Evolutionary conservation across 2,113 vertebrate species (phyloP), one percentile per base, ranked within the genome.

Genomic region (Vombatus ursinus): DNA sequence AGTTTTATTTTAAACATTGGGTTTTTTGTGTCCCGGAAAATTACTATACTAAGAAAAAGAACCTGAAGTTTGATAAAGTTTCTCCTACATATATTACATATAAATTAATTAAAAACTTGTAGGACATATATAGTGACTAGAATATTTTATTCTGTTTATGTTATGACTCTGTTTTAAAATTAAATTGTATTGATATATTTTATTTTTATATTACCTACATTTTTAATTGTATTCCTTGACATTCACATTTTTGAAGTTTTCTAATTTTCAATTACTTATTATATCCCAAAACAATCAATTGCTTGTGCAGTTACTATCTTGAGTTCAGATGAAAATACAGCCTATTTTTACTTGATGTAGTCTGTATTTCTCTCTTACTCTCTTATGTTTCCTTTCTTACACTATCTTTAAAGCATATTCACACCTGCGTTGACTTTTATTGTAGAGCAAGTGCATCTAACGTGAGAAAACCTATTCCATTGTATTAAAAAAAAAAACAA

Each of bases 191-290:
- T n/a, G 5, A 16, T 77, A n/a, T 16, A 37, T n/a, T 77, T n/a
- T 19, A 77, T 77, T n/a, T 16, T 16, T 7, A 26, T 8, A 68
- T 68, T 0, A 49, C 48, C 48, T 49, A 49, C 48, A 49, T 49
- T 49, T 49, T 49, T 49, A 49, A 49, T 49, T 49, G 48, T 49
- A 49, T 49, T 49, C 48, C 48, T 49, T 49, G 48, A 49, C 5
- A 49, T 49, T 49, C 48, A 49, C 48, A 5, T 49, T 49, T 49
- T 49, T 49, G 48, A 49, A 49, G 5, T 49, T 49, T 49, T 49
- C 5, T 3, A 49, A 49, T 49, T 49, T 49, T 25, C 6, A 54
- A 51, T 26, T 51, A 23, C 19, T 52, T n/a, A 25, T 0, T 0
- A 28, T 0, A 37, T 50, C 47, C 91, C 54, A 54, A 47, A 90